Evolutionary conservation across 2,113 vertebrate species (phyloP).

Genomic region (Serinus canaria): DNA sequence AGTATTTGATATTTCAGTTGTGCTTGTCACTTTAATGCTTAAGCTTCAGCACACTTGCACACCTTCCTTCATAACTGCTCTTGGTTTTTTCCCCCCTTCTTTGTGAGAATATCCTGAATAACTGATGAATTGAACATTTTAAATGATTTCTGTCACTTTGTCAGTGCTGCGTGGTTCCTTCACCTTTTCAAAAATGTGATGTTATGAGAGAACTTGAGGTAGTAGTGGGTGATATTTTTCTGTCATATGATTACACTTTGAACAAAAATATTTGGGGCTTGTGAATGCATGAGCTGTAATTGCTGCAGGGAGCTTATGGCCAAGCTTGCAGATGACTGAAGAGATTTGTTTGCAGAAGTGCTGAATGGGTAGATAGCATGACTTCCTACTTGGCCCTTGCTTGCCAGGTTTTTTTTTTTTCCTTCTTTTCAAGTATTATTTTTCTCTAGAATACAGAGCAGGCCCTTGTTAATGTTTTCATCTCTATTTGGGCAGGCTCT

Average conservation of each 20-base stretch:
- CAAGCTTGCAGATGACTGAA: constrained; percentile 17
- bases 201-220: neutral
- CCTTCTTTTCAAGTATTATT: neutral
- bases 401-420: neutral
- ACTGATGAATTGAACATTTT: neutral
- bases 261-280: neutral
- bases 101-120: neutral
- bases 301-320: constrained; percentile 33
- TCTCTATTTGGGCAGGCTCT: neutral
- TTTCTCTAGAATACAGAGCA: neutral
- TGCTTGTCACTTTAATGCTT: neutral
- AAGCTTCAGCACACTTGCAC: neutral
- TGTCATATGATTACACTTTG: constrained; percentile 4
- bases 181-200: neutral
- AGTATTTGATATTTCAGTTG: neutral
- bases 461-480: neutral
- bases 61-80: neutral
- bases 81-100: neutral
- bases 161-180: neutral
- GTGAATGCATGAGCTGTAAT: constrained; percentile 11
- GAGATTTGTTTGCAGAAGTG: constrained; percentile 38
- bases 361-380: constrained; percentile 8
- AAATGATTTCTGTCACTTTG: neutral
- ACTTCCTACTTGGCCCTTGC: neutral
- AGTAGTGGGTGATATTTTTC: neutral